phyloP scores from a whole-genome alignment of 2,113 vertebrate species.

The Malurus elegans region DNA sequence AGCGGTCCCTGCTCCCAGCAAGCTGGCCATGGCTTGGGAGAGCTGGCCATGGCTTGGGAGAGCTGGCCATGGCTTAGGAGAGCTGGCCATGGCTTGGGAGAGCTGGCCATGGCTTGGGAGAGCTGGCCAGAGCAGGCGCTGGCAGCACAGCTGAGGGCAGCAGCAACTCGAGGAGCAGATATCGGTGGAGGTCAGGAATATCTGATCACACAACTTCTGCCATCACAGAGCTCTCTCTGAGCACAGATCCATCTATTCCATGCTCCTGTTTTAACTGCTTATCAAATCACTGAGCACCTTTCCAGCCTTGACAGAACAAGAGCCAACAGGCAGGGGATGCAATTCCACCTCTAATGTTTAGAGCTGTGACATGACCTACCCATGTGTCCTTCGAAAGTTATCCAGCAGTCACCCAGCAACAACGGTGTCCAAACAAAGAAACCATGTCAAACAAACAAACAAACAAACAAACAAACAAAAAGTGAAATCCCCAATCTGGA shows the following conservation, averaged over 20 bases:
- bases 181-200: background rate
- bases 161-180: background rate
- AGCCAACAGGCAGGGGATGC: background rate
- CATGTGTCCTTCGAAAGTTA: background rate
- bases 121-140: conserved; percentile 5
- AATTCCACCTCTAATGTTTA: background rate
- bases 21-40: conserved; percentile 42
- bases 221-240: background rate
- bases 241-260: background rate
- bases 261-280: background rate
- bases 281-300: background rate
- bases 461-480: background rate
- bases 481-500: conserved; percentile 1
- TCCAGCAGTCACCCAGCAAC: conserved; percentile 22
- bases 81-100: conserved; percentile 42
- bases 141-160: conserved; percentile 38
- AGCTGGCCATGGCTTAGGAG: conserved; percentile 42
- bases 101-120: conserved; percentile 41
- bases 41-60: conserved; percentile 27
- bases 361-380: background rate
- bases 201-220: background rate
- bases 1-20: conserved; percentile 35
- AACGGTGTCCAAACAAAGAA: conserved; percentile 21
- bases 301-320: background rate
- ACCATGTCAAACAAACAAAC: background rate